phyloP scores from a whole-genome alignment of 1,140 invertebrate species.

The Brachionus calyciflorus region DNA sequence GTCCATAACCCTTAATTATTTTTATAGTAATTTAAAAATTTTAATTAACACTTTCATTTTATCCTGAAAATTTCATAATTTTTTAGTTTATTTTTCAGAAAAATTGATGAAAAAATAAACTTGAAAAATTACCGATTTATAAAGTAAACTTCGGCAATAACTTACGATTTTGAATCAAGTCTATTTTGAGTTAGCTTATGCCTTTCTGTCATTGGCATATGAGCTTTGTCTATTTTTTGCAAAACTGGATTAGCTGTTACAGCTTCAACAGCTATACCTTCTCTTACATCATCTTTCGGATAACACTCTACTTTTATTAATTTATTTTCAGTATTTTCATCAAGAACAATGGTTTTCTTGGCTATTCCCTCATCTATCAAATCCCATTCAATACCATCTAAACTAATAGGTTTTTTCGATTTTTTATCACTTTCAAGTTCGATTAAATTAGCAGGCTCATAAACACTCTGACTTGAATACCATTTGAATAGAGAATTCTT shows the following conservation, averaged over 20 bases:
- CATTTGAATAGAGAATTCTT: constrained; percentile 43
- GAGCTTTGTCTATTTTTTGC: neutral
- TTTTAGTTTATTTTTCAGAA: too few relatives aligned
- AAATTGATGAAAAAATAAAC: too few relatives aligned
- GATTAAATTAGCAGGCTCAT: neutral
- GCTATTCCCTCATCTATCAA: neutral
- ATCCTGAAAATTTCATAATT: too few relatives aligned
- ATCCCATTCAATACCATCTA: neutral
- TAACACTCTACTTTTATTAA: constrained; percentile 15
- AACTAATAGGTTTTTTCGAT: constrained; percentile 9
- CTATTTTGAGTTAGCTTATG: neutral
- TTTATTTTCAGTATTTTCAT: constrained; percentile 6
- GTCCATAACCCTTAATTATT: too few relatives aligned
- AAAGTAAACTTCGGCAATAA: too few relatives aligned
- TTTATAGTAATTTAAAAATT: too few relatives aligned
- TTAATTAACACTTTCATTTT: too few relatives aligned
- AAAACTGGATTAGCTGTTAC: constrained; percentile 15
- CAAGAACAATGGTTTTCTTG: neutral
- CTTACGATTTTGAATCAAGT: constrained; percentile 20
- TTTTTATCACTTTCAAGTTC: constrained; percentile 7
- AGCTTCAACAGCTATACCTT: constrained; percentile 22
- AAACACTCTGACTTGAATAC: constrained; percentile 17
- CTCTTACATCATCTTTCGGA: constrained; percentile 11
- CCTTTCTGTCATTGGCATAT: constrained; percentile 24
- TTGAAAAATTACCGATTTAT: too few relatives aligned